A percentile compares a stretch with the other conserved stretches of the same genome.
phyloP scores from a whole-genome alignment of 2,113 vertebrate genomes.

The Gymnarchus niloticus region DNA sequence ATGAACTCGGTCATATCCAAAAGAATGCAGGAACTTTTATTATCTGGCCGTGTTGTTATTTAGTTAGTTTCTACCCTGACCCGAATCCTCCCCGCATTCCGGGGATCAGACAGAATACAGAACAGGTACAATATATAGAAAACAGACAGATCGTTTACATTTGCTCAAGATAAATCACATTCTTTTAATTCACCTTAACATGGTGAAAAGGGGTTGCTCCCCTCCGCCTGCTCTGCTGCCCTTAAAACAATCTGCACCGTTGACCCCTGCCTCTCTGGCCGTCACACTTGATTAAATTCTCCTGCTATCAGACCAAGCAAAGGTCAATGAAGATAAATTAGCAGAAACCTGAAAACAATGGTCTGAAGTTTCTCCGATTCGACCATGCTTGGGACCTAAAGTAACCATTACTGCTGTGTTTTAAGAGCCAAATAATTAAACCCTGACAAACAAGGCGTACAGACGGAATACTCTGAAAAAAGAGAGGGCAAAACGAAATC shows the following conservation, averaged over 20 bases:
- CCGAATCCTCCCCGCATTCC: neutral
- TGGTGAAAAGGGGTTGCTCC: neutral
- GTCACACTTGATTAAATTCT: constrained; percentile 17
- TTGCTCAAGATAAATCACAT: constrained; percentile 8
- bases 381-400: neutral
- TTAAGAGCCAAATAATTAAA: neutral
- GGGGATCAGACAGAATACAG: constrained; percentile 18
- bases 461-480: neutral
- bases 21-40: neutral
- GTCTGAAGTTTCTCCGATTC: neutral
- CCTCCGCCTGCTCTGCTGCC: neutral
- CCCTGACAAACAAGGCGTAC: neutral
- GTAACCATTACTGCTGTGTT: neutral
- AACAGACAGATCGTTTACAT: neutral
- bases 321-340: constrained; percentile 23
- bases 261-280: neutral
- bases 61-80: constrained; percentile 21
- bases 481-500: neutral
- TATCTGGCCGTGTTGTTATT: constrained; percentile 12
- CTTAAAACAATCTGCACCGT: neutral
- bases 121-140: neutral
- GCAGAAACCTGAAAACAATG: constrained; percentile 12
- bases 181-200: neutral
- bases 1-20: neutral
- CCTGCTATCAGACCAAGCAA: constrained; percentile 1